Evolutionary conservation across 2,888 invertebrate species (phyloP).

Genomic region (Willowsia nigromaculata): DNA sequence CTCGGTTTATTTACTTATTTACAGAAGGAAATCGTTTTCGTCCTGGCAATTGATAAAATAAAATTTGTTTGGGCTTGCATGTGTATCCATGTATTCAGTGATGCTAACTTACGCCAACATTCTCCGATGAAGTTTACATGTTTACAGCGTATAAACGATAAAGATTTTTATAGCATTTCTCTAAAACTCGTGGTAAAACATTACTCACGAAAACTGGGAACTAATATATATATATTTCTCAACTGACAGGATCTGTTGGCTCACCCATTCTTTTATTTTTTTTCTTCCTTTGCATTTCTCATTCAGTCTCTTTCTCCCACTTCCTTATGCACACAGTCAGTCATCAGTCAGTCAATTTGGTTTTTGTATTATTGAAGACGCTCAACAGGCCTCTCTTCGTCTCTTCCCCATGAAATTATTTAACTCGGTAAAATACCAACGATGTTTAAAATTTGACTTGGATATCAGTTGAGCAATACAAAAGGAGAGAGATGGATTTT

Average conservation of each 20-base stretch:
- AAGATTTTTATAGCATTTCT: conserved; percentile 47
- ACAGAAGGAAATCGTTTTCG: conserved; percentile 15
- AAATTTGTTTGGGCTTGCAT: background rate
- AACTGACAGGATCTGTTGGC: conserved; percentile 49
- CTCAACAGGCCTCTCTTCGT: conserved; percentile 1
- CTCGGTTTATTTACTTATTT: conserved; percentile 26
- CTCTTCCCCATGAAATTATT: background rate
- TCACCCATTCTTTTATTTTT: background rate
- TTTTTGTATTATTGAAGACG: background rate
- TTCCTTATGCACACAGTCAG: conserved; percentile 10
- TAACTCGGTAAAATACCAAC: background rate
- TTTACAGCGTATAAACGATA: conserved; percentile 43
- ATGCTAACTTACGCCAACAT: conserved; percentile 6
- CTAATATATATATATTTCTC: conserved; percentile 36
- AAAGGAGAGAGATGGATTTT: conserved; percentile 14
- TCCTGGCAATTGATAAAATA: conserved; percentile 23
- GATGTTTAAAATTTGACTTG: conserved; percentile 1
- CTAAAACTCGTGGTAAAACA: conserved; percentile 8
- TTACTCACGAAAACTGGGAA: conserved; percentile 38
- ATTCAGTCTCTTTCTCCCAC: background rate
- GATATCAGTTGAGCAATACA: background rate
- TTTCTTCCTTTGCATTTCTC: background rate
- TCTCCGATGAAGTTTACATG: conserved; percentile 37
- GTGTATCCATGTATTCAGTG: background rate
- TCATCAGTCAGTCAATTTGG: conserved; percentile 42